Evolutionary conservation across 2,797 vertebrate species (phyloP), one percentile per base, ranked within the genome.

Genomic region (Onychomys leucogaster): DNA sequence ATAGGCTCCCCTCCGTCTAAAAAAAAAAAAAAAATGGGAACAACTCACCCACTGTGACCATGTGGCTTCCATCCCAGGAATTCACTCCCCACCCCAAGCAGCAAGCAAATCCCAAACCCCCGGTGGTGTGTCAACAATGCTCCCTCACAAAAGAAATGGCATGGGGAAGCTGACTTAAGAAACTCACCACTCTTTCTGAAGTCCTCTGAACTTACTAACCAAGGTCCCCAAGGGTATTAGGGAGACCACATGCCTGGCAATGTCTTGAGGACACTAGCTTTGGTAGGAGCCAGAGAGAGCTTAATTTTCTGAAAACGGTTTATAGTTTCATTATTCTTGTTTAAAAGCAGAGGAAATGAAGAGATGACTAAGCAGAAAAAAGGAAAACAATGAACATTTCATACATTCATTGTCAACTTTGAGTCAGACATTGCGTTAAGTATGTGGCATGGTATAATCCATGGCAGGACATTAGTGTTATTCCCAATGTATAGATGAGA

Each of bases 81-180:
- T 37, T 49, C 25, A 1, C 21, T 95, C 96, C 96, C 49, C 49
- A n/a, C 49, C 49, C 78, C 94, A 91, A 95, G 87, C 96, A 94
- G 95, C 97, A 41, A 97, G 96, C 63, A 97, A 97, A 94, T 95
- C 96, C 97, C 97, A 57, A 94, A 78, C 87, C 96, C 97, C 96
- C 97, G 84, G 96, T 94, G 95, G 94, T 63, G 92, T 97, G 98
- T 98, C 98, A 97, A 96, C 97, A 97, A 67, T 0, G 0, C 14
- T 46, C 97, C 96, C 93, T 97, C 97, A 97, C 98, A 98, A 97
- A 98, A 98, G 93, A 94, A 78, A 78, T 9, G 25, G 91, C 81
- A 77, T 7, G 61, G 69, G 84, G 77, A 88, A 43, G 80, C 77
- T 49, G 86, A 80, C 83, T 95, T 59, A 67, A 75, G 80, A 78